A percentile compares a stretch with the other conserved stretches of the same genome.
phyloP scores from a whole-genome alignment of 2,888 invertebrate genomes.

The Timema podura region DNA sequence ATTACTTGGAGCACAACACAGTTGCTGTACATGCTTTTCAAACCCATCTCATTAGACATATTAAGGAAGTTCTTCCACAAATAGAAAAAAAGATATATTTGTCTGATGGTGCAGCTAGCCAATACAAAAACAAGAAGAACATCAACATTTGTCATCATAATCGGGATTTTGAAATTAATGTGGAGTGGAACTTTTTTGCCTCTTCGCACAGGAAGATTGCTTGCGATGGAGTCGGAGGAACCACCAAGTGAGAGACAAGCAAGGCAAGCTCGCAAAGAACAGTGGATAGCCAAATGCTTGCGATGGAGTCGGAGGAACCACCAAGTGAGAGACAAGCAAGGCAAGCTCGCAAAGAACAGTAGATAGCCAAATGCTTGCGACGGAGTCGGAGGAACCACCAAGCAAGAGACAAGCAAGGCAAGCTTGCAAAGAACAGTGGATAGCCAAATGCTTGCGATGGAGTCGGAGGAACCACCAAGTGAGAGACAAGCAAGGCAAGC shows the following conservation, averaged over 20 bases:
- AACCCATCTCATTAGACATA: background rate
- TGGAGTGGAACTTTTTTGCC: background rate
- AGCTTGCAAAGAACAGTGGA: background rate
- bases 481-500: conserved; percentile 3
- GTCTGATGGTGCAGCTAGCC: conserved; percentile 7
- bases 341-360: background rate
- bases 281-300: conserved; percentile 2
- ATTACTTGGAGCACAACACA: conserved; percentile 2
- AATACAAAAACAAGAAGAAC: conserved; percentile 9
- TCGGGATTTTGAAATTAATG: background rate
- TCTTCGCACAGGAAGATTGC: background rate
- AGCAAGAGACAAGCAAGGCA: conserved; percentile 4
- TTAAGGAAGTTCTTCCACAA: background rate
- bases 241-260: background rate
- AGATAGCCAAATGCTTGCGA: background rate
- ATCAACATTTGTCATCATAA: conserved; percentile 8
- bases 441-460: conserved; percentile 1
- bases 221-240: conserved; percentile 6
- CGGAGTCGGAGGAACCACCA: conserved; percentile 2
- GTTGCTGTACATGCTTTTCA: background rate
- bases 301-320: conserved; percentile 6
- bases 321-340: conserved; percentile 3
- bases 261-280: background rate
- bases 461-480: conserved; percentile 9
- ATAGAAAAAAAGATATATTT: background rate